Conservation (phyloP, 2,113 vertebrate species). For the Xiphophorus maculatus region DNA sequence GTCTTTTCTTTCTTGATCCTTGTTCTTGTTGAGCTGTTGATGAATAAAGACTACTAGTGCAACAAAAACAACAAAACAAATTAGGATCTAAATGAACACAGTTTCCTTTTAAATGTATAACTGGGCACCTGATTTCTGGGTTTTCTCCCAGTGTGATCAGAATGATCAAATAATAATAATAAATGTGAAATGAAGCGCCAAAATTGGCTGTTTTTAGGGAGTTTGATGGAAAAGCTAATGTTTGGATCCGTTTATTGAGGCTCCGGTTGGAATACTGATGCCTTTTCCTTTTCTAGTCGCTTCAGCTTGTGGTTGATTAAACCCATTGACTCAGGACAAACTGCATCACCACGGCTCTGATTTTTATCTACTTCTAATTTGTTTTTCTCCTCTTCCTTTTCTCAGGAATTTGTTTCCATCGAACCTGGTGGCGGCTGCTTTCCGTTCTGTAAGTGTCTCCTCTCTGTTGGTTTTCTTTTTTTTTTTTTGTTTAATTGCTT, state of each 20-base stretch:
- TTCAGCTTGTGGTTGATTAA: neutral
- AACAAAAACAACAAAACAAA: neutral
- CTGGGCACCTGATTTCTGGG: neutral
- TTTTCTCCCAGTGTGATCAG: neutral
- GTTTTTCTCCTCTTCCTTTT: slow-evolving; percentile 29
- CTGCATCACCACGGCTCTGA: neutral
- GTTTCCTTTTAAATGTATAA: neutral
- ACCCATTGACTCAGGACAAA: neutral
- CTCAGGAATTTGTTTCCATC: slow-evolving; percentile 94
- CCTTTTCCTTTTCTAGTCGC: neutral
- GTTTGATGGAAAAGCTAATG: neutral
- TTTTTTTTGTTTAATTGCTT: neutral
- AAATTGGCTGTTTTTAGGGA: neutral
- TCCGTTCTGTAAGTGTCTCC: slow-evolving; percentile 87
- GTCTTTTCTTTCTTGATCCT: too few species aligned
- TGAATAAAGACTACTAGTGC: neutral
- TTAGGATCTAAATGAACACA: neutral
- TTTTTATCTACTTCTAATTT: slow-evolving; percentile 6
- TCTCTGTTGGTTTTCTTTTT: neutral
- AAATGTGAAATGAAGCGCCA: neutral
- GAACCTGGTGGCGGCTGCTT: slow-evolving; percentile 93
- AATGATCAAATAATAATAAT: neutral
- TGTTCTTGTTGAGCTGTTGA: neutral
- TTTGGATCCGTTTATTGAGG: neutral
- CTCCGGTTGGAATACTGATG: neutral